phyloP scores from a whole-genome alignment of 2,113 vertebrate species.

The Progne subis region DNA sequence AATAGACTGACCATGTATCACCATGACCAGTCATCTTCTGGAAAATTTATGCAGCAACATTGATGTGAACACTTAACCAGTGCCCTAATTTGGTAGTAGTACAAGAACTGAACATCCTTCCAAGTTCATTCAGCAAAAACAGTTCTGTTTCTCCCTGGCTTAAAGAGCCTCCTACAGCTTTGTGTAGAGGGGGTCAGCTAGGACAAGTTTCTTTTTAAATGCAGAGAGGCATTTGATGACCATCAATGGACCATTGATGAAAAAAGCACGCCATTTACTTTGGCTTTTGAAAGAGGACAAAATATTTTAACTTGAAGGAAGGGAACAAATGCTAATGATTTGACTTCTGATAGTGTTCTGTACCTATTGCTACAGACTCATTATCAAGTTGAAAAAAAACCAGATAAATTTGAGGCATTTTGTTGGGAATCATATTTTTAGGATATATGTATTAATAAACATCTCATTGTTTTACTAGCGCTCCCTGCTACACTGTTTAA shows the following conservation, averaged over 20 bases:
- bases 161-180: background rate
- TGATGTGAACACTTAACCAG: background rate
- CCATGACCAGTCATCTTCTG: background rate
- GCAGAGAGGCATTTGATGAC: background rate
- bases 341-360: conserved; percentile 11
- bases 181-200: background rate
- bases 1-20: background rate
- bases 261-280: background rate
- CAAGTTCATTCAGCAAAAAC: background rate
- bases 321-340: conserved; percentile 12
- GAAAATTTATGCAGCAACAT: background rate
- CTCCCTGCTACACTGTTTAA: conserved; percentile 57
- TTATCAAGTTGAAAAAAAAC: background rate
- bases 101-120: background rate
- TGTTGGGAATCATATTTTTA: background rate
- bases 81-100: background rate
- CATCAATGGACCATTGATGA: background rate
- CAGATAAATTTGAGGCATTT: conserved; percentile 5
- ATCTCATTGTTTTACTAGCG: background rate
- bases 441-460: background rate
- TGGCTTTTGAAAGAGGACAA: conserved; percentile 32
- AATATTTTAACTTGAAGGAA: conserved; percentile 44
- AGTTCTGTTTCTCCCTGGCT: background rate
- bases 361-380: background rate
- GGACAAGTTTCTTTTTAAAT: background rate